Conservation (phyloP, 92 coral and sea anemone genomes). For the Zoanthus solanderi region DNA sequence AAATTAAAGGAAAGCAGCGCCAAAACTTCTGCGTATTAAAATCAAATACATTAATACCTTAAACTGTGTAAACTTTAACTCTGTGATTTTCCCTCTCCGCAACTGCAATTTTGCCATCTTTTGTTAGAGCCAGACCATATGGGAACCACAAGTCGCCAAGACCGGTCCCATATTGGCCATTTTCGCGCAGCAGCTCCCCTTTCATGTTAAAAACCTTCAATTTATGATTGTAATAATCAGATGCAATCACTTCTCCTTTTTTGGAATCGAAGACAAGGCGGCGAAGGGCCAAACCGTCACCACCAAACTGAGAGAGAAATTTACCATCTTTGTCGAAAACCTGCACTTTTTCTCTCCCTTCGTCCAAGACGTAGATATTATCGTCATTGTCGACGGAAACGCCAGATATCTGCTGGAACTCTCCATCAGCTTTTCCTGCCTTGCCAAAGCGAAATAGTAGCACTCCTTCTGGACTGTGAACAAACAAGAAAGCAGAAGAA, state of each 20-base stretch:
- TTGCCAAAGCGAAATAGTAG: conserved; percentile 73
- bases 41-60: conserved; percentile 25
- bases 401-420: conserved; percentile 52
- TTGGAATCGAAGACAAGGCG: conserved; percentile 66
- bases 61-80: conserved; percentile 74
- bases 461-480: conserved; percentile 59
- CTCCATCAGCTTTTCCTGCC: conserved; percentile 68
- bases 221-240: conserved; percentile 71
- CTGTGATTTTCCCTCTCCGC: conserved; percentile 83
- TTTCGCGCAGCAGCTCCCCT: conserved; percentile 69
- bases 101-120: conserved; percentile 84
- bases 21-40: too few relatives aligned
- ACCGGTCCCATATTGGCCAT: conserved; percentile 70
- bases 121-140: conserved; percentile 63
- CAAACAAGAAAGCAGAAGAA: background rate
- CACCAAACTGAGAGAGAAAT: conserved; percentile 65
- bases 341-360: conserved; percentile 50
- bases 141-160: conserved; percentile 83
- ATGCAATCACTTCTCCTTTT: conserved; percentile 65
- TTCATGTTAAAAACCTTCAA: conserved; percentile 71
- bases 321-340: conserved; percentile 73
- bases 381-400: conserved; percentile 57
- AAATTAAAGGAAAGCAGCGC: too few relatives aligned
- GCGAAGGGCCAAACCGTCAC: conserved; percentile 57
- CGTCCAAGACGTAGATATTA: conserved; percentile 72